Conservation (phyloP, 1,140 invertebrate genomes). For the Steinernema feltiae region DNA sequence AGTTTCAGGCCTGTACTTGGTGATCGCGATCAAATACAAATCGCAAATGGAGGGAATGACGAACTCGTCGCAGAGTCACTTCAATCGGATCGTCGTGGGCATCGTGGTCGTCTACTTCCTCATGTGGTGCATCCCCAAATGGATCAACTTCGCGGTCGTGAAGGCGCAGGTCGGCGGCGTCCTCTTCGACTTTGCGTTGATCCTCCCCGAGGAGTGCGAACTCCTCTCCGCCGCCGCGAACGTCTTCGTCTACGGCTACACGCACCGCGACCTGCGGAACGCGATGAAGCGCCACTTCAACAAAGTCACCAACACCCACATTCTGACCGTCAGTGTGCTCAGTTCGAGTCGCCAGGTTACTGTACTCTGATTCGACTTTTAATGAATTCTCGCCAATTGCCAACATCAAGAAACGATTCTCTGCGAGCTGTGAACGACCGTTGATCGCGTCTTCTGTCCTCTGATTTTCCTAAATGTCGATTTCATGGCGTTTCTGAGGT, state of each 20-base stretch:
- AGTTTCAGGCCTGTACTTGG: neutral
- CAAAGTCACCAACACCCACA: neutral
- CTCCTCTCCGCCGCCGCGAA: neutral
- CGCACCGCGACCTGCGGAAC: neutral
- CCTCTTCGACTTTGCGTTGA: neutral
- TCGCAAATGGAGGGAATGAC: neutral
- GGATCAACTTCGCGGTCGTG: neutral
- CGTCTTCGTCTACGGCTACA: neutral
- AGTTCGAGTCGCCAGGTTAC: neutral
- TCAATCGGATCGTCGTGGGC: neutral
- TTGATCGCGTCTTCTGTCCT: too few relatives aligned
- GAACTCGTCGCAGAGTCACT: neutral
- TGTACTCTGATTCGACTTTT: too few relatives aligned
- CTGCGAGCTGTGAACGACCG: too few relatives aligned
- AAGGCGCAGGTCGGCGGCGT: neutral
- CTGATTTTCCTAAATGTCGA: too few relatives aligned
- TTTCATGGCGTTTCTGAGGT: neutral
- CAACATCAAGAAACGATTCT: too few relatives aligned
- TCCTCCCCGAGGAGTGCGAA: neutral
- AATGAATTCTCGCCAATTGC: too few relatives aligned
- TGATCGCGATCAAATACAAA: neutral
- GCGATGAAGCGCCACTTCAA: neutral
- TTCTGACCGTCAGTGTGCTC: neutral
- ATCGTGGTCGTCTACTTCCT: neutral
- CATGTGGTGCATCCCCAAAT: constrained; percentile 8